Evolutionary conservation across 2,797 vertebrate genomes (phyloP).

Genomic region (Sardinella longiceps): DNA sequence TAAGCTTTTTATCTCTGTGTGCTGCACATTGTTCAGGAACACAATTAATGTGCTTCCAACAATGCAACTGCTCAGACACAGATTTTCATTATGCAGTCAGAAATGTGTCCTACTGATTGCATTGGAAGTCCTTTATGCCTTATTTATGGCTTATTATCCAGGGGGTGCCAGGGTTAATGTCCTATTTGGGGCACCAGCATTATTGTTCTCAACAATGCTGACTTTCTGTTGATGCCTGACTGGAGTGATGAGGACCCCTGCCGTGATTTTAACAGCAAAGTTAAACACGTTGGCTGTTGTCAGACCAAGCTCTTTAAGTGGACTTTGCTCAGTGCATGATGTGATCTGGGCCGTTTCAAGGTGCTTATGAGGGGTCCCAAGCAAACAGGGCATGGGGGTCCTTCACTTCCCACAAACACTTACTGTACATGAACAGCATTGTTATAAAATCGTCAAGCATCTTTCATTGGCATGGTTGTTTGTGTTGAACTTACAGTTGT

Average conservation of each 20-base stretch:
- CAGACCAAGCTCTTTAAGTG: background rate
- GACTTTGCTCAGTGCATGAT: background rate
- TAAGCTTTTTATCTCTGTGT: constrained; percentile 46
- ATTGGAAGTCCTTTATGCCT: constrained; percentile 18
- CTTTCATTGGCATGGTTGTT: too few species aligned
- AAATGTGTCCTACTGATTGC: constrained; percentile 36
- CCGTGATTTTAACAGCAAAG: background rate
- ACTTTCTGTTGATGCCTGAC: background rate
- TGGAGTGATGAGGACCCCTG: background rate
- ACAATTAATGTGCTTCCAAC: constrained; percentile 50
- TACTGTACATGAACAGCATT: too few species aligned
- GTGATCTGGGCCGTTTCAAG: too few species aligned
- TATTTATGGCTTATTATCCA: constrained; percentile 41
- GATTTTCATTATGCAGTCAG: constrained; percentile 35
- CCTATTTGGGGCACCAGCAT: background rate
- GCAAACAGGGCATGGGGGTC: too few species aligned
- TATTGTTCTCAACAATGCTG: constrained; percentile 16
- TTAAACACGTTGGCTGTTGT: background rate
- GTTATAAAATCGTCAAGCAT: too few species aligned
- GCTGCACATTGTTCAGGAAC: constrained; percentile 31
- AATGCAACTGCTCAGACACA: constrained; percentile 41
- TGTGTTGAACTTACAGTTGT: too few species aligned
- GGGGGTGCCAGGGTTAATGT: constrained; percentile 9
- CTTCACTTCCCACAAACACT: too few species aligned
- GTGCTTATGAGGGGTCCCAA: too few species aligned